Evolutionary conservation across 2,888 invertebrate genomes (phyloP), one percentile per base, ranked within the genome.

Genomic region (Amphipyra berbera): DNA sequence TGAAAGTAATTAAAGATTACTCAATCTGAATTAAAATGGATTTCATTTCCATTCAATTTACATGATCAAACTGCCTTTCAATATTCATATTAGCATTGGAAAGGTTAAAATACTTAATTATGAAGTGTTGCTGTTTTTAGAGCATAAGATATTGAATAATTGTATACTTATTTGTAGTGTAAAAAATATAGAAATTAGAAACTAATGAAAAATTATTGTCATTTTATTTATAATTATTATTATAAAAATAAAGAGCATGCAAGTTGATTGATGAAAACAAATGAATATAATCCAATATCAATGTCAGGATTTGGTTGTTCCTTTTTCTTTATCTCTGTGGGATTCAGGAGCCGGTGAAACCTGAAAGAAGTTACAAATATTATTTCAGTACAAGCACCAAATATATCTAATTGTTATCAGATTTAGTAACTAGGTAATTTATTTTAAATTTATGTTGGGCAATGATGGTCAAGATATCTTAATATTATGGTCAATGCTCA

Each of bases 301-400:
- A 27, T 74, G 78, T 79, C 80, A 80, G 50, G 80, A 73, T 44
- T 61, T 66, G 0, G 49, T 48, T 48, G 37, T 40, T 6, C 53
- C 64, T 42, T 56, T 63, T 40, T 68, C 73, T 58, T 81, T 79
- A 38, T 68, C 62, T 62, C 69, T 67, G 30, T 79, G 75, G 7
- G 65, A 60, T 40, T 73, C 79, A 57, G 76, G 68, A 46, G 79
- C 73, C 87, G 88, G 78, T 41, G 84, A 84, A 42, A 10, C n/a
- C 12, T 12, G 42, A 57, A 68, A 41, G 41, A 35, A 50, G 6
- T 2, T 1, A 30, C 14, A 10, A 27, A 13, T 7, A 49, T 4
- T 21, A 30, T 30, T 30, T 30, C 2, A 30, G 2, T 30, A 30
- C 4, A 30, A 30, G 30, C 7, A 7, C 3, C 3, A 21, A 21